A percentile compares a stretch with the other conserved stretches of the same genome.
phyloP scores from a whole-genome alignment of 2,888 invertebrate species.

The Ethmia dodecea region DNA sequence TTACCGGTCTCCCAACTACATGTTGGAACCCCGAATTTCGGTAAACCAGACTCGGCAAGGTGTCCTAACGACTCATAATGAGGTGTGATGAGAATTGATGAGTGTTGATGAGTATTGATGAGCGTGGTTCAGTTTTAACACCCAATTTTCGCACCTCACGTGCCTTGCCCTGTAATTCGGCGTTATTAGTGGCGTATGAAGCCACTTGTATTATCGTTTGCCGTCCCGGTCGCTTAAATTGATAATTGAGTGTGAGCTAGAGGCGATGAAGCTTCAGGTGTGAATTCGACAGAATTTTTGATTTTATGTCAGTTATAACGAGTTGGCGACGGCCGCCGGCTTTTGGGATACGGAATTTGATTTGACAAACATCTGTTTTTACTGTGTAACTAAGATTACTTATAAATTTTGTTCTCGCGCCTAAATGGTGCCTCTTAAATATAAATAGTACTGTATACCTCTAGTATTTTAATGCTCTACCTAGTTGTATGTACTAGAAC shows the following conservation, averaged over 20 bases:
- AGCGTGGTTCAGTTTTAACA: conserved; percentile 45
- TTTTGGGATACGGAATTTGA: too few relatives aligned
- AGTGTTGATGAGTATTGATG: conserved; percentile 13
- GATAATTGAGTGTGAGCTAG: not conserved
- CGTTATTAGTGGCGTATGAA: conserved; percentile 35
- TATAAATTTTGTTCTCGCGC: too few relatives aligned
- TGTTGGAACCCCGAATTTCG: too few relatives aligned
- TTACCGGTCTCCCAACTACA: not conserved
- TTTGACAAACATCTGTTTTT: too few relatives aligned
- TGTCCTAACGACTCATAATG: conserved; percentile 26
- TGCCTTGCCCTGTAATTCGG: conserved; percentile 48
- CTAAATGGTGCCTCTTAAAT: too few relatives aligned
- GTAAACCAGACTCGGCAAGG: conserved; percentile 23
- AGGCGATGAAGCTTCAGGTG: not conserved
- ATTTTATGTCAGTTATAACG: too few relatives aligned
- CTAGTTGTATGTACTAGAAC: too few relatives aligned
- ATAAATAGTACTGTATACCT: too few relatives aligned
- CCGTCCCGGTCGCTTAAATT: not conserved
- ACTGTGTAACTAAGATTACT: too few relatives aligned
- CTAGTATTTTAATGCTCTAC: too few relatives aligned
- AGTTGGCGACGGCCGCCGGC: too few relatives aligned
- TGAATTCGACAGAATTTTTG: not conserved
- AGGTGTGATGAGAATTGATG: conserved; percentile 25
- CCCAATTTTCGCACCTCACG: conserved; percentile 63
- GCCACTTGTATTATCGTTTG: conserved; percentile 6